These are phyloP conservation scores for Toxonevra muliebris DNA, from an alignment of 2,888 invertebrate genomes.

Conservation along the genomic window DNA sequence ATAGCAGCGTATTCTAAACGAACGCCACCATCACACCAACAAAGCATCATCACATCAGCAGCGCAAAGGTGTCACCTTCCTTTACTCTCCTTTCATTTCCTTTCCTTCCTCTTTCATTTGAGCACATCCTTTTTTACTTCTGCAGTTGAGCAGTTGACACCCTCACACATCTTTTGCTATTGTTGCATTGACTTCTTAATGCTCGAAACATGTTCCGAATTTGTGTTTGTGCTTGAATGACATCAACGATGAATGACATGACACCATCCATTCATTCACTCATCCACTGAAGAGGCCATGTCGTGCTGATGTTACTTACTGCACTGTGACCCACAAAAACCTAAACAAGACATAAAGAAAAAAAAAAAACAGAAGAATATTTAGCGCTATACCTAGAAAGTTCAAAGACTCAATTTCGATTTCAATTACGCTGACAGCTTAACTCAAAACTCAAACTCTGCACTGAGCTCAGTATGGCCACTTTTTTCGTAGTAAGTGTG, in stretches of 20 bases:
- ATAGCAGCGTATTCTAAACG: not conserved
- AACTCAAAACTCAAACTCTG: not conserved
- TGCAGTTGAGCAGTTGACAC: too few species aligned
- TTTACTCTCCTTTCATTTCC: not conserved
- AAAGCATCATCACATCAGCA: too few species aligned
- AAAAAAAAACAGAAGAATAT: too few species aligned
- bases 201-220: slow-evolving; percentile 40
- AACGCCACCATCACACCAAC: slow-evolving; percentile 2
- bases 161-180: too few species aligned
- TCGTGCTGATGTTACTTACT: too few species aligned
- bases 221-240: slow-evolving; percentile 18
- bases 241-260: not conserved
- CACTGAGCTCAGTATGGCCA: too few species aligned
- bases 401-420: slow-evolving; percentile 26
- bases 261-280: too few species aligned
- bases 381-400: not conserved
- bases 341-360: too few species aligned
- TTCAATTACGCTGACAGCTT: slow-evolving; percentile 30
- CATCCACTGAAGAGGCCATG: too few species aligned
- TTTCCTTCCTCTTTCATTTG: not conserved
- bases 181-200: slow-evolving; percentile 37
- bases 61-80: not conserved
- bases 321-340: too few species aligned
- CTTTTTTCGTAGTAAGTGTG: too few species aligned
- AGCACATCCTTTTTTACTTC: too few species aligned